Conservation (phyloP, 2,888 invertebrate species). For the Parnassius orleans region DNA sequence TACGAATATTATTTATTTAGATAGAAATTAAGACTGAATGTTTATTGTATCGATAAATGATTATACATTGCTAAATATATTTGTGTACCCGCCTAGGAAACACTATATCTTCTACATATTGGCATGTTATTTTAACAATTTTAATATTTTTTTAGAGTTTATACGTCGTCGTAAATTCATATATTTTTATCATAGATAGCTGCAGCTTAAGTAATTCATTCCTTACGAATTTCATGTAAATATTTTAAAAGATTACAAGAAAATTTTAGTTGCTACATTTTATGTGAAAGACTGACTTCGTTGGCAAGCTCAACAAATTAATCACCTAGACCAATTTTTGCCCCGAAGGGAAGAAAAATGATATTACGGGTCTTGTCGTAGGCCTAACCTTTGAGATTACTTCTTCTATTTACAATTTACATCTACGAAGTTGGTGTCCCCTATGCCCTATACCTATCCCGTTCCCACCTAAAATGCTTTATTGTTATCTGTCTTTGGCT, state of each 20-base stretch:
- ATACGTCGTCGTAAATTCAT: neutral
- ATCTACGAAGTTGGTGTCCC: no score
- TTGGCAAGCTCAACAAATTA: slow-evolving; percentile 47
- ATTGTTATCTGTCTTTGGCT: no score
- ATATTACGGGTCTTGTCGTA: no score
- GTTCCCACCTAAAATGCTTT: no score
- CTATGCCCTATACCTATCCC: no score
- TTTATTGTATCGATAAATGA: slow-evolving; percentile 15
- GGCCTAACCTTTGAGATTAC: no score
- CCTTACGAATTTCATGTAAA: neutral
- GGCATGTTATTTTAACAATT: neutral
- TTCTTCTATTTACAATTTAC: no score
- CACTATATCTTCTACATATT: slow-evolving; percentile 3
- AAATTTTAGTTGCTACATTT: neutral
- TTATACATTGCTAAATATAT: slow-evolving; percentile 2
- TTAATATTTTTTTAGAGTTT: neutral
- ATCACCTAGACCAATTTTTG: neutral
- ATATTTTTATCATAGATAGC: neutral
- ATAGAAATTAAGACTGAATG: slow-evolving; percentile 18
- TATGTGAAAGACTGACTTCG: slow-evolving; percentile 52
- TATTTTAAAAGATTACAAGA: neutral
- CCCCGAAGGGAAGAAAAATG: no score
- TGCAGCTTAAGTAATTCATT: neutral
- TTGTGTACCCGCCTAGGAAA: slow-evolving; percentile 21
- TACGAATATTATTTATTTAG: neutral